Base-by-base conservation (phyloP, 2,888 invertebrate species). In the Atrina japonica region DNA sequence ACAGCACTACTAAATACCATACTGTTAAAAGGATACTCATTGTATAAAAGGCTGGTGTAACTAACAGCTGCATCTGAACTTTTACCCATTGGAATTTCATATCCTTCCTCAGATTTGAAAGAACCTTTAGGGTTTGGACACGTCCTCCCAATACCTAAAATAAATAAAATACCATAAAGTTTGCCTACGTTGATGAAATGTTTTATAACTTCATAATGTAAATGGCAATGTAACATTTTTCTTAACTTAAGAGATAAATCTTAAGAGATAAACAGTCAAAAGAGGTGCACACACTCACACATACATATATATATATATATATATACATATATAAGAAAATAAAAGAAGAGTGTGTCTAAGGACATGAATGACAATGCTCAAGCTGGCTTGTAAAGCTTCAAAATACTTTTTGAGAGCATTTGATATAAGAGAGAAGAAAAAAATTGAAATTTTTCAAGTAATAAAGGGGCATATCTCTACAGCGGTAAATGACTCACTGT, bases 21-120 rank as follows among this genome's bases (percentile, higher is more conserved):
- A 16, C 35, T 1, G 16, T 2, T 63, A 80, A 93, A 94, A 94
- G 94, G 94, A 94, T 95, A 96, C 94, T 98, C 98, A 91, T 98
- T 98, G 91, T 98, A 98, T 1, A 97, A 92, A 77, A 98, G 92
- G 3, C 92, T 89, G 91, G 93, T 82, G n/a, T 77, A 58, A 18
- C 74, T 79, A 6, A 79, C 60, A 14, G 76, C 66, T 14, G 80
- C 68, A 25, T 82, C 70, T 0, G 68, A 70, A 3, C 87, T 84
- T 58, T 86, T 82, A 3, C 91, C 92, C 80, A 89, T 85, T 3
- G 91, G 92, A 21, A 91, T 87, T 18, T 82, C 82, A 18, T 90
- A 77, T 7, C 95, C 96, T 88, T 94, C 94, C 16, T 92, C 89
- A 2, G 93, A 91, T 0, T 91, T 87, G 69, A 92, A 89, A 21